A percentile compares a stretch with the other conserved stretches of the same genome.
These are phyloP conservation scores for Tachina lurida DNA, from an alignment of 2,888 invertebrate genomes.

Conservation along the genomic window DNA sequence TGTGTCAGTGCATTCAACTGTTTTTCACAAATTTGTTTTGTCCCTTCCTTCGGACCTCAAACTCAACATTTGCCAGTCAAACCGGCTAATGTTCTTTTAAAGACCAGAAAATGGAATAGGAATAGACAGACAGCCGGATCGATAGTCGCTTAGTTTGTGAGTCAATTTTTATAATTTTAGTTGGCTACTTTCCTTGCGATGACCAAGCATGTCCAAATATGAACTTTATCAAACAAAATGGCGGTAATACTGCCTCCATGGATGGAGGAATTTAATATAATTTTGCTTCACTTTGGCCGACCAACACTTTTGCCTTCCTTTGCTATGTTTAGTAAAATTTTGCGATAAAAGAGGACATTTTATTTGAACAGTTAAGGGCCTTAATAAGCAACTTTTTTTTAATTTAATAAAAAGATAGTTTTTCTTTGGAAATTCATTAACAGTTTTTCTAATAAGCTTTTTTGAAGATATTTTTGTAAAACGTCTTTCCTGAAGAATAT, in stretches of 20 bases:
- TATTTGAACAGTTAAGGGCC: neutral
- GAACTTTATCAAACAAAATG: constrained; percentile 69
- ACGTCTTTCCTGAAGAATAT: neutral
- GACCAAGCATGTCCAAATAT: constrained; percentile 39
- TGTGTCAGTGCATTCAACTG: constrained; percentile 34
- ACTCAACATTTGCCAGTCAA: constrained; percentile 36
- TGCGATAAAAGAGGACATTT: neutral
- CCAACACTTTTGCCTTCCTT: neutral
- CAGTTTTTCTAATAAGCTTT: neutral
- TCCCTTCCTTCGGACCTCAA: constrained; percentile 1
- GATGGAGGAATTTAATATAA: constrained; percentile 8
- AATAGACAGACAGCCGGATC: constrained; percentile 12
- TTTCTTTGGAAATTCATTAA: too few relatives aligned
- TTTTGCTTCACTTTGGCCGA: constrained; percentile 22
- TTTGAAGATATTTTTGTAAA: neutral
- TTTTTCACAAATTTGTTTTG: constrained; percentile 50
- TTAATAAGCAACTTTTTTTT: neutral
- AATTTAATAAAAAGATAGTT: too few relatives aligned
- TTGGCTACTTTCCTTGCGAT: constrained; percentile 49
- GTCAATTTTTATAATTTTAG: constrained; percentile 43
- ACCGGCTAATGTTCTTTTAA: constrained; percentile 36
- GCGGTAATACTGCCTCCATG: constrained; percentile 40
- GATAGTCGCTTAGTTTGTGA: constrained; percentile 33
- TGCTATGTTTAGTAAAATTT: neutral
- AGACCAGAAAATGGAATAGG: constrained; percentile 33